phyloP scores from a whole-genome alignment of 2,888 invertebrate genomes.

The Pachydiplax longipennis region DNA sequence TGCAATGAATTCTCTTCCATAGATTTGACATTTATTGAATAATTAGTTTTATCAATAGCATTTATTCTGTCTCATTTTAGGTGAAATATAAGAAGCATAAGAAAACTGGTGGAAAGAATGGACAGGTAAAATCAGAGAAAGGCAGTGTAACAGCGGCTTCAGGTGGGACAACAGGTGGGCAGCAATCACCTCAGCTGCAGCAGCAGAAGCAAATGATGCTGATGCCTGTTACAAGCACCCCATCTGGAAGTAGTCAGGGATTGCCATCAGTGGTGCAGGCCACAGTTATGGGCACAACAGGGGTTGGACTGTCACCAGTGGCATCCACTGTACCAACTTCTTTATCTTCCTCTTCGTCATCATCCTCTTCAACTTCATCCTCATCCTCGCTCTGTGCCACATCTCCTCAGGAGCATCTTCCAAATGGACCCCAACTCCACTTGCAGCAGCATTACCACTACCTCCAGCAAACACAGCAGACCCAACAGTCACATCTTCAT shows the following conservation, averaged over 20 bases:
- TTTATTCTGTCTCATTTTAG: slow-evolving; percentile 57
- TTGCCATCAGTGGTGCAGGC: slow-evolving; percentile 23
- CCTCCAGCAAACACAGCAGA: slow-evolving; percentile 64
- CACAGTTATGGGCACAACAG: slow-evolving; percentile 21
- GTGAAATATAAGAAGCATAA: slow-evolving; percentile 98
- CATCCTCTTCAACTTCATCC: slow-evolving; percentile 7
- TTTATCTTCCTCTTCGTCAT: slow-evolving; percentile 12
- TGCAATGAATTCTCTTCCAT: too few relatives aligned
- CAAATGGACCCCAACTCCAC: slow-evolving; percentile 57
- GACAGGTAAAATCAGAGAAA: slow-evolving; percentile 57
- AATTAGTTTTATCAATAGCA: slow-evolving; percentile 37
- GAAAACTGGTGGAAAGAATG: slow-evolving; percentile 68
- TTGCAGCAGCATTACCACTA: slow-evolving; percentile 58
- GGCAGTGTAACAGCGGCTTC: slow-evolving; percentile 54
- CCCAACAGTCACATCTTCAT: slow-evolving; percentile 57
- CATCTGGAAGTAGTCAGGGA: slow-evolving; percentile 25
- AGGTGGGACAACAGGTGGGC: not conserved
- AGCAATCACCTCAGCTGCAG: not conserved
- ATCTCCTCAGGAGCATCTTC: slow-evolving; percentile 22
- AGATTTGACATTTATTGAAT: not conserved
- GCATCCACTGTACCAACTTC: not conserved
- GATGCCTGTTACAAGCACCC: not conserved
- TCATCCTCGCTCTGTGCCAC: slow-evolving; percentile 17
- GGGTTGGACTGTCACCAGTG: slow-evolving; percentile 2
- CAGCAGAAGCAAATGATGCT: slow-evolving; percentile 34